Evolutionary conservation across 2,888 invertebrate species (phyloP), one percentile per base, ranked within the genome.

Genomic region (Ormyrus labotus): DNA sequence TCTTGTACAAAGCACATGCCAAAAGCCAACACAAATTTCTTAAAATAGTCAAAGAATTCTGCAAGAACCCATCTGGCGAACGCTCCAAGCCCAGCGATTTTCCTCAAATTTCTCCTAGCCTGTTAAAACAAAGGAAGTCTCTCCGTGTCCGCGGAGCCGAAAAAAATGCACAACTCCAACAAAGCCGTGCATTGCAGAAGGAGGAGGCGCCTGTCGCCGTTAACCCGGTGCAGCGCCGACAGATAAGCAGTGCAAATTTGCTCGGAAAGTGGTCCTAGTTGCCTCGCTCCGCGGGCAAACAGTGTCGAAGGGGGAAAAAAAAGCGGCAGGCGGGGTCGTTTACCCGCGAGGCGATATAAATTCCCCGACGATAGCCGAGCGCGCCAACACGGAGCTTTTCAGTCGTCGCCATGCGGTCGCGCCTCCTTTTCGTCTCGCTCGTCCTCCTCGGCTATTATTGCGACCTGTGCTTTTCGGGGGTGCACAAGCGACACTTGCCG

Each of bases 191-290:
- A 63, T 34, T 45, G 45, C 45, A 45, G 63, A 57, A 58, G 10
- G 69, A 13, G 51, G 50, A 71, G 71, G 51, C 53, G 61, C 6
- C 51, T 45, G 5, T 9, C 5, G 64, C 13, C 51, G 51, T 8
- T 0, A 34, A 6, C 48, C 45, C n/a, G 10, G 8, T 19, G 64
- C 73, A 47, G 51, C 57, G 64, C 13, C n/a, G 19, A 50, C 19
- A 19, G 88, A 88, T 89, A 89, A 88, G 87, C 85, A 87, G 86
- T 85, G 87, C 83, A 89, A 88, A 88, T 87, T 88, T 88, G 85
- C 78, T 84, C 81, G 77, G 83, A 78, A 77, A 70, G 78, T 74
- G 19, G 19, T 19, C 58, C 10, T 50, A 60, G 48, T 8, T 51
- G 6, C n/a, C 60, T 63, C 58, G 50, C 55, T 11, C 55, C 55